Percentiles rank a stretch among this genome's conserved stretches.
Conservation (phyloP, 2,113 vertebrate genomes). For the Paradoxurus hermaphroditus region DNA sequence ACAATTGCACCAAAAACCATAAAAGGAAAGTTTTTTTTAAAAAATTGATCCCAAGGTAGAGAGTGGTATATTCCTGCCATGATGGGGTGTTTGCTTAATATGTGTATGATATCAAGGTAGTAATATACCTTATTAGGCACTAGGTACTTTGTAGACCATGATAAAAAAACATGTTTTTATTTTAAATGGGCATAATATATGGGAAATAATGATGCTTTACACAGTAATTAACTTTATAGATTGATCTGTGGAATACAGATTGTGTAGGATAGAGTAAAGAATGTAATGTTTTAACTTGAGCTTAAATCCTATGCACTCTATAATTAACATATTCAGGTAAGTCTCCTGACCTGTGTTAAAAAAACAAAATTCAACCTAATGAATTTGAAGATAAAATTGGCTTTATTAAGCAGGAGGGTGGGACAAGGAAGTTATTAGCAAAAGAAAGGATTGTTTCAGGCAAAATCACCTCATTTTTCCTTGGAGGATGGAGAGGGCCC, state of each 20-base stretch:
- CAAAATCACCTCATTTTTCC: background rate
- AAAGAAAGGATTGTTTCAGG: background rate
- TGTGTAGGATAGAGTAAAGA: background rate
- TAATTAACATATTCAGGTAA: background rate
- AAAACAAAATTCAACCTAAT: background rate
- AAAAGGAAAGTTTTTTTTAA: background rate
- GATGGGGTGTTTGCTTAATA: background rate
- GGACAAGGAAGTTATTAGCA: background rate
- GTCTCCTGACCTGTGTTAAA: background rate
- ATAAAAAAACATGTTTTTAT: background rate
- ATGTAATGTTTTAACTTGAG: background rate
- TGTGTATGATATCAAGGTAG: background rate
- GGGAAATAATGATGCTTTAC: background rate
- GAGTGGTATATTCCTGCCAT: background rate
- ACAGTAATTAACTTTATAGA: background rate
- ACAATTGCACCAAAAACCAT: no score
- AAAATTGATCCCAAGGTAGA: background rate
- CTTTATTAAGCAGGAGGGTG: background rate
- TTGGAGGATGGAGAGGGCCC: background rate
- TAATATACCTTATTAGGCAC: background rate
- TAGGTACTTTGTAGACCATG: background rate
- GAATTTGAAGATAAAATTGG: background rate
- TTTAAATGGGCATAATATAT: background rate
- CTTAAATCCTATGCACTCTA: background rate
- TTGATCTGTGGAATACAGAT: background rate